A percentile compares a stretch with the other conserved stretches of the same genome.
phyloP scores from a whole-genome alignment of 2,113 vertebrate species.

The Barbus barbus region DNA sequence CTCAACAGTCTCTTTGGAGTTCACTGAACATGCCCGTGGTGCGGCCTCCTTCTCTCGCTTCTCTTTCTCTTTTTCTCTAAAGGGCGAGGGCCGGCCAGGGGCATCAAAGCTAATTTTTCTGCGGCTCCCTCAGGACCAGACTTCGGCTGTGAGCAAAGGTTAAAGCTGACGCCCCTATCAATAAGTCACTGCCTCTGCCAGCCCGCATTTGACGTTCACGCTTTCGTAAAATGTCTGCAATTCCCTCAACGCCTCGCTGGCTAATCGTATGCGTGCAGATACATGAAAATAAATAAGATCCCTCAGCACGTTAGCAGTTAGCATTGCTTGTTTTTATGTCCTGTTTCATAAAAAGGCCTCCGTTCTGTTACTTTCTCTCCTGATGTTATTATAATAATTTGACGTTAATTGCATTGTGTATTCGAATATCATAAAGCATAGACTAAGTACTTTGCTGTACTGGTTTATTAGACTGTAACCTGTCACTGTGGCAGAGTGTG shows the following conservation, averaged over 20 bases:
- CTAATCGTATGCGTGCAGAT: constrained; percentile 44
- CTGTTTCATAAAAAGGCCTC: not conserved
- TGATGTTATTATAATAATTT: not conserved
- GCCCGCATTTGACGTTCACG: constrained; percentile 12
- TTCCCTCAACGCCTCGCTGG: constrained; percentile 31
- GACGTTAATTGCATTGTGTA: not conserved
- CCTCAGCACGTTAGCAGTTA: not conserved
- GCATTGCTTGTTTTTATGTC: not conserved
- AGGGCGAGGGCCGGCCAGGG: constrained; percentile 32
- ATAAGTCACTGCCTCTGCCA: constrained; percentile 53
- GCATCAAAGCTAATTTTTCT: constrained; percentile 60
- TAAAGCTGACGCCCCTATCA: constrained; percentile 60
- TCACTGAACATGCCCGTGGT: constrained; percentile 12
- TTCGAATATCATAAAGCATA: constrained; percentile 7
- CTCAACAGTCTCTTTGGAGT: constrained; percentile 40
- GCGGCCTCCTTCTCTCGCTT: constrained; percentile 9
- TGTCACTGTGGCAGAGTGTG: constrained; percentile 7
- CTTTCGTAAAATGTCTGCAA: constrained; percentile 52
- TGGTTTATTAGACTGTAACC: constrained; percentile 38
- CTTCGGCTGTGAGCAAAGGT: constrained; percentile 62
- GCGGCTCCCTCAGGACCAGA: constrained; percentile 40
- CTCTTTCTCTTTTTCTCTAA: constrained; percentile 14
- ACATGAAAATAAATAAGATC: constrained; percentile 24
- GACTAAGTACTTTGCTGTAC: not conserved
- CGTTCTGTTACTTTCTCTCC: too few species aligned